A percentile compares a stretch with the other conserved stretches of the same genome.
Evolutionary conservation across 2,888 invertebrate species (phyloP).

Genomic region (Rhagophthalmus giganteus): DNA sequence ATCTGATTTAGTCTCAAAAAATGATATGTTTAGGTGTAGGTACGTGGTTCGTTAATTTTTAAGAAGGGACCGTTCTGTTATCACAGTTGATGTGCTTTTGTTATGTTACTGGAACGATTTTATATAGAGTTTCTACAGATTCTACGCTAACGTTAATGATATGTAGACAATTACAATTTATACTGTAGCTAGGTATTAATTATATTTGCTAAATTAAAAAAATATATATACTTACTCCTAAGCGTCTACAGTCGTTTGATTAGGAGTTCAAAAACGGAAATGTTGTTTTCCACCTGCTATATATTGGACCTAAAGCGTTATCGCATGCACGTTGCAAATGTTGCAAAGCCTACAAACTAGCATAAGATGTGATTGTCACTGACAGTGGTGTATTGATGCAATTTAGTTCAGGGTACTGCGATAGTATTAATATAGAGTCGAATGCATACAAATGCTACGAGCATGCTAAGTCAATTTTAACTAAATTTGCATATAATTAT

Average conservation of each 20-base stretch:
- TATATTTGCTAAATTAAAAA: no score
- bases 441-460: conserved; percentile 45
- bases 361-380: conserved; percentile 55
- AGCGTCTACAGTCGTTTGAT: no score
- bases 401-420: conserved; percentile 14
- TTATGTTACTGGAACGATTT: neutral
- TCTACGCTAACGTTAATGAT: no score
- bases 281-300: neutral
- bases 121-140: no score
- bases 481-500: conserved; percentile 16
- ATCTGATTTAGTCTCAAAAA: no score
- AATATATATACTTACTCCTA: no score
- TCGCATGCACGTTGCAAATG: conserved; percentile 37
- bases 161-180: no score
- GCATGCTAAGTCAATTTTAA: conserved; percentile 38
- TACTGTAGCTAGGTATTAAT: no score
- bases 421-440: conserved; percentile 49
- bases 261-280: neutral
- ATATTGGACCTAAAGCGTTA: conserved; percentile 21
- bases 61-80: conserved; percentile 4
- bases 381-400: conserved; percentile 52
- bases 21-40: no score
- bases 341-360: conserved; percentile 49
- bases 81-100: neutral
- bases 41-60: no score